Evolutionary conservation across 2,888 invertebrate genomes (phyloP).

Genomic region (Pandemis corylana): DNA sequence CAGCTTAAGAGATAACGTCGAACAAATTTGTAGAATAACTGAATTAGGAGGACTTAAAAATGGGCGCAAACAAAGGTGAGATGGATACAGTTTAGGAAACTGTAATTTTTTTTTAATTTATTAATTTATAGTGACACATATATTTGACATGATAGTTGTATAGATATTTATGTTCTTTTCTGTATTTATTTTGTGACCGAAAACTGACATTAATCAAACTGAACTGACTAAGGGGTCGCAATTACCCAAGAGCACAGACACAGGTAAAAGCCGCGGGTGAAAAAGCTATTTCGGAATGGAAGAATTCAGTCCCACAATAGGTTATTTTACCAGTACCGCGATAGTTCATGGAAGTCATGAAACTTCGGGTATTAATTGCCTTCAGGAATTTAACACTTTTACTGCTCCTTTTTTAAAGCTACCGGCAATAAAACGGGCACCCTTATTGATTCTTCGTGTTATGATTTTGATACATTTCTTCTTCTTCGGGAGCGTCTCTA

Average conservation of each 20-base stretch:
- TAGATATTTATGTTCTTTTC: too few relatives aligned
- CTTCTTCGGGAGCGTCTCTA: too few relatives aligned
- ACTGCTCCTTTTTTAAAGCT: background rate
- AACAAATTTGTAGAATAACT: slow-evolving; percentile 1
- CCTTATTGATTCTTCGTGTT: background rate
- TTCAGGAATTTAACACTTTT: slow-evolving; percentile 13
- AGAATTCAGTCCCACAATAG: background rate
- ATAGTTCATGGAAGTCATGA: background rate
- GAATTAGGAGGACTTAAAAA: background rate
- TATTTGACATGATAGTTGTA: too few relatives aligned
- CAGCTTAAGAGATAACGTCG: background rate
- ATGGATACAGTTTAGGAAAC: too few relatives aligned
- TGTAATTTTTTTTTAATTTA: too few relatives aligned
- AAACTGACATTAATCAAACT: too few relatives aligned
- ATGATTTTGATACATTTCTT: background rate
- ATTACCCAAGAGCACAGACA: too few relatives aligned
- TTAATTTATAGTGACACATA: too few relatives aligned
- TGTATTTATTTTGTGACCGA: too few relatives aligned
- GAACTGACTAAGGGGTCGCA: too few relatives aligned
- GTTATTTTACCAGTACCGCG: background rate
- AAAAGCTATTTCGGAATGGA: too few relatives aligned
- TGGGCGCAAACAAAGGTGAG: background rate
- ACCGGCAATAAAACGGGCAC: background rate
- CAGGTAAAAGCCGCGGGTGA: too few relatives aligned
- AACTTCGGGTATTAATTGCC: slow-evolving; percentile 17